Evolutionary conservation across 2,888 invertebrate species (phyloP), one percentile per base, ranked within the genome.

Genomic region (Yponomeuta evonymella): DNA sequence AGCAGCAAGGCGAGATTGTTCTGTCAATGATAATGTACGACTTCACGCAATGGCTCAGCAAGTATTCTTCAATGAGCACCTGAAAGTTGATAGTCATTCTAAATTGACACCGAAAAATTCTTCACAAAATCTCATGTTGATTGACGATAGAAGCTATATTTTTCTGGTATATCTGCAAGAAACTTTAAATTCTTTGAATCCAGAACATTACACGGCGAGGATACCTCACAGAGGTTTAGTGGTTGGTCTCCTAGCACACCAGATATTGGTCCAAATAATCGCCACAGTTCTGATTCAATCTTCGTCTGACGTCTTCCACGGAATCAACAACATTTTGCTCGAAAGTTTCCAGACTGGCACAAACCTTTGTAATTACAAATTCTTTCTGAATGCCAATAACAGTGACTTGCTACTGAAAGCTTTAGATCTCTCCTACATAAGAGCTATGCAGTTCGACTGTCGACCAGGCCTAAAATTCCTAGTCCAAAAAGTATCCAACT

Each of bases 391-490:
- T 72, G 92, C 93, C 62, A 86, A 91, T 72, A 95, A 96, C 76
- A 89, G 94, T 3, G 95, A 96, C 76, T 94, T 95, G 71, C 90
- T 98, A 70, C 84, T 97, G 69, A 95, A 95, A 77, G 96, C 96
- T 78, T 92, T 98, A 73, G 96, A 97, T 76, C 93, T 96, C 73
- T 97, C 98, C 2, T 96, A 97, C 80, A 94, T 94, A 70, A 94
- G 97, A 72, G 96, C 98, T 0, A 93, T 95, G 82, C 96, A 97
- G 79, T 98, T 98, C 82, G 98, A 98, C 85, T 94, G 95, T 10
- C 94, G 98, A 51, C 98, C 98, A 0, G 98, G 98, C 0, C 90
- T 98, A 30, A 98, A 98, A 85, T 98, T 98, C 84, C 94, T 98
- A 3, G 95, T 98, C 74, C 98, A 98, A 86, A 98, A 98, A 91